Conservation (phyloP, 2,797 vertebrate species). For the Alcedo quadribrachys region DNA sequence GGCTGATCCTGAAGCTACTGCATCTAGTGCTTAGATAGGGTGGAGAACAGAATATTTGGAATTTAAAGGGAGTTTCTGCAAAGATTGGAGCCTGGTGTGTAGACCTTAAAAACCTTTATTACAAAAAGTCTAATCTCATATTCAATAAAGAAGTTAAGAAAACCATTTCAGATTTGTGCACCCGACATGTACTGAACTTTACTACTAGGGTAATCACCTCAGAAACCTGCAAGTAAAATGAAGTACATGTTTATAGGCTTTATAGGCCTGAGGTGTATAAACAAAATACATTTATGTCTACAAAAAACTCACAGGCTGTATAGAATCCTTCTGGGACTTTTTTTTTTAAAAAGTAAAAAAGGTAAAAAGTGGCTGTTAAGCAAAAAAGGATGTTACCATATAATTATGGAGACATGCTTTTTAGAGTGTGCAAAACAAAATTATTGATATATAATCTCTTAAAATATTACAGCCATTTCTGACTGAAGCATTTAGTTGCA, state of each 20-base stretch:
- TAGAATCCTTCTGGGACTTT: background rate
- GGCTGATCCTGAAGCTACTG: background rate
- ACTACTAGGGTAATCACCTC: too few species aligned
- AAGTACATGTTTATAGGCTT: accelerated
- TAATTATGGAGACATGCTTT: background rate
- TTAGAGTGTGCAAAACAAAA: background rate
- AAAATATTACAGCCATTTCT: background rate
- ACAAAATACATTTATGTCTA: background rate
- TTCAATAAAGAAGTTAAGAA: background rate
- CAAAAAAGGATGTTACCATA: background rate
- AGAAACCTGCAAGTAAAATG: background rate
- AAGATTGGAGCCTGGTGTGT: background rate
- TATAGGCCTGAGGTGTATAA: background rate
- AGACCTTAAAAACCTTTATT: accelerated
- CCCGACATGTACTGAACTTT: background rate
- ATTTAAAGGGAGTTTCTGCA: background rate
- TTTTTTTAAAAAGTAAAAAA: background rate
- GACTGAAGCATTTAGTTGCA: background rate
- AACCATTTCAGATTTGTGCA: background rate
- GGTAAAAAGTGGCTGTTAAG: background rate
- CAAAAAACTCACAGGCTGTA: background rate
- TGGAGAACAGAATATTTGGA: accelerated
- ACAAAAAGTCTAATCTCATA: background rate
- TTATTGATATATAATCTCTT: background rate
- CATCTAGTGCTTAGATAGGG: background rate